A percentile compares a stretch with the other conserved stretches of the same genome.
Conservation (phyloP, 2,113 vertebrate genomes). For the Brachyhypopomus occidentalis region DNA sequence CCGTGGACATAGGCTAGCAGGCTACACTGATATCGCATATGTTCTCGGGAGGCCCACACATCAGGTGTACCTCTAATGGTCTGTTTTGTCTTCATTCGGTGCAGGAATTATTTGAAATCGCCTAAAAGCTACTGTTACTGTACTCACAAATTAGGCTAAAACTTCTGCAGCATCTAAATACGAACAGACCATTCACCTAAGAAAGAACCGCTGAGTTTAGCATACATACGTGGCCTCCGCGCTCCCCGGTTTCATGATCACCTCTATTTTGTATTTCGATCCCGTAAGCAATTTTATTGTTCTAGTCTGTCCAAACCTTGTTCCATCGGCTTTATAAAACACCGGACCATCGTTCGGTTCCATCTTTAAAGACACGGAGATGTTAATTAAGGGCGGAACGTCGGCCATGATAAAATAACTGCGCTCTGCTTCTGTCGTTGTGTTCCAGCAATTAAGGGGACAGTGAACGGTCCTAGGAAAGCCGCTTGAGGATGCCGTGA, state of each 20-base stretch:
- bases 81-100: background rate
- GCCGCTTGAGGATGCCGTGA: too few species aligned
- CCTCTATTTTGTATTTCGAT: slow-evolving; percentile 93
- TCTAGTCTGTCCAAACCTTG: slow-evolving; percentile 92
- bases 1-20: too few species aligned
- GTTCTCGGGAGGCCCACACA: background rate
- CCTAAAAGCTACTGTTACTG: background rate
- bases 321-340: slow-evolving; percentile 96
- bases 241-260: slow-evolving; percentile 85
- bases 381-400: slow-evolving; percentile 84
- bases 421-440: slow-evolving; percentile 1
- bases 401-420: slow-evolving; percentile 77
- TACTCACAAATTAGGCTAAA: background rate
- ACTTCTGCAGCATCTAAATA: background rate
- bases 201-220: background rate
- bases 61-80: background rate
- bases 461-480: slow-evolving; percentile 27
- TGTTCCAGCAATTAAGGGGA: slow-evolving; percentile 26
- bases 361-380: slow-evolving; percentile 87
- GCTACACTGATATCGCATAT: background rate
- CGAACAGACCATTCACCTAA: background rate
- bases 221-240: slow-evolving; percentile 87
- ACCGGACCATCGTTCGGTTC: slow-evolving; percentile 94
- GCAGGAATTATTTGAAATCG: background rate
- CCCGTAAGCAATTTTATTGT: slow-evolving; percentile 97